Evolutionary conservation across 2,797 vertebrate species (phyloP).

Genomic region (Scomberomorus guttatus): DNA sequence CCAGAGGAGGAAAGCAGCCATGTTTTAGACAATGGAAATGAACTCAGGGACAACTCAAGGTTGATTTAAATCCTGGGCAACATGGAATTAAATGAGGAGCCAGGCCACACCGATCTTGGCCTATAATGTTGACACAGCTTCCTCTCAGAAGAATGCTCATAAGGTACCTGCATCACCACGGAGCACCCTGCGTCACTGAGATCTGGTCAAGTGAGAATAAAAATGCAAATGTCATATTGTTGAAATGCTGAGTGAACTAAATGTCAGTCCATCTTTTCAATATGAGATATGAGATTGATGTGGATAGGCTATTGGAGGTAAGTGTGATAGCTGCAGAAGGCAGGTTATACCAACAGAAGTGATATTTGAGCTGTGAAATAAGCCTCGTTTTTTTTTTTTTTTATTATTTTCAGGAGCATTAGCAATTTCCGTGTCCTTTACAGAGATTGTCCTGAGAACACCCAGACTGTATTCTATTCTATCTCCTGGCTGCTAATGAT

Average conservation of each 20-base stretch:
- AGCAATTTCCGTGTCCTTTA: constrained; percentile 74
- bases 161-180: constrained; percentile 46
- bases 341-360: constrained; percentile 80
- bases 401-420: constrained; percentile 52
- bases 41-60: constrained; percentile 82
- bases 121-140: constrained; percentile 69
- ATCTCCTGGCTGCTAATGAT: constrained; percentile 47
- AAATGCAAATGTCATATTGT: constrained; percentile 84
- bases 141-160: constrained; percentile 53
- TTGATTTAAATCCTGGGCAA: constrained; percentile 82
- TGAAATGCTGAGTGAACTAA: constrained; percentile 79
- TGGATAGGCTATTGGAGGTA: constrained; percentile 62
- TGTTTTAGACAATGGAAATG: constrained; percentile 82
- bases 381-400: constrained; percentile 56
- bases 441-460: constrained; percentile 68
- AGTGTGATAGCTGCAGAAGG: constrained; percentile 70
- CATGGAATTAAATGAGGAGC: constrained; percentile 76
- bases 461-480: constrained; percentile 61
- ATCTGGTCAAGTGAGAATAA: constrained; percentile 78
- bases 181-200: constrained; percentile 46
- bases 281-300: constrained; percentile 78
- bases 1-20: constrained; percentile 80
- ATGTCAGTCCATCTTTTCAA: constrained; percentile 80
- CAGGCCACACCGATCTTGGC: constrained; percentile 56
- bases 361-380: constrained; percentile 81